Percentiles rank a stretch among this genome's conserved stretches.
These are phyloP conservation scores for Dolomedes plantarius DNA, from an alignment of 2,888 invertebrate species.

Conservation along the genomic window DNA sequence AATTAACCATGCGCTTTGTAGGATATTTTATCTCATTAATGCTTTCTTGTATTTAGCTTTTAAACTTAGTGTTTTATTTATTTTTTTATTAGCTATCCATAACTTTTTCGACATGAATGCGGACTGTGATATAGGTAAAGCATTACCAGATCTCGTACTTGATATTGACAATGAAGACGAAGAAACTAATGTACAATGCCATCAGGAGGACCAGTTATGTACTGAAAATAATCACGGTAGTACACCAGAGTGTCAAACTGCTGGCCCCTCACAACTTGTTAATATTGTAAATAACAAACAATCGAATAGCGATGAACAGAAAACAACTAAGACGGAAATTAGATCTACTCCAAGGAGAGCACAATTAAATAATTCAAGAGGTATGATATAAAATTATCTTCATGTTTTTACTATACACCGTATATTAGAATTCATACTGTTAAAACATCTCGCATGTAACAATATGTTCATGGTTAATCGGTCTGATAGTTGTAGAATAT, in stretches of 20 bases:
- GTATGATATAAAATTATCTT: neutral
- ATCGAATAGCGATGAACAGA: constrained; percentile 16
- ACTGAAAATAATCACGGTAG: constrained; percentile 16
- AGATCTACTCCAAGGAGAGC: constrained; percentile 30
- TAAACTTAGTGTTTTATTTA: too few species aligned
- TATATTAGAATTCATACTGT: too few species aligned
- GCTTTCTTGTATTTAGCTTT: too few species aligned
- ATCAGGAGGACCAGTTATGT: constrained; percentile 17
- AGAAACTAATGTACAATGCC: constrained; percentile 4
- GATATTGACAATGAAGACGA: constrained; percentile 49
- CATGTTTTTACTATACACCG: too few species aligned
- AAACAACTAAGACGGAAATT: constrained; percentile 22
- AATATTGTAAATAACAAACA: constrained; percentile 15
- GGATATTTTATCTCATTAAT: too few species aligned
- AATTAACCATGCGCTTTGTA: too few species aligned
- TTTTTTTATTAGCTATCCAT: too few species aligned
- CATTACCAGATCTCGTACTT: constrained; percentile 47
- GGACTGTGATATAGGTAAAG: constrained; percentile 23
- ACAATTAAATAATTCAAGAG: constrained; percentile 30
- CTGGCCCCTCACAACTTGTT: constrained; percentile 15
- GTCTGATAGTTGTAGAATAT: too few species aligned
- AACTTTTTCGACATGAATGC: constrained; percentile 29
- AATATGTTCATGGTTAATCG: too few species aligned
- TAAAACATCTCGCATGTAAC: too few species aligned
- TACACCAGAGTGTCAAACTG: constrained; percentile 29